Percentiles rank a stretch among this genome's conserved stretches.
phyloP scores from a whole-genome alignment of 2,113 vertebrate species.

The Ameiurus melas region DNA sequence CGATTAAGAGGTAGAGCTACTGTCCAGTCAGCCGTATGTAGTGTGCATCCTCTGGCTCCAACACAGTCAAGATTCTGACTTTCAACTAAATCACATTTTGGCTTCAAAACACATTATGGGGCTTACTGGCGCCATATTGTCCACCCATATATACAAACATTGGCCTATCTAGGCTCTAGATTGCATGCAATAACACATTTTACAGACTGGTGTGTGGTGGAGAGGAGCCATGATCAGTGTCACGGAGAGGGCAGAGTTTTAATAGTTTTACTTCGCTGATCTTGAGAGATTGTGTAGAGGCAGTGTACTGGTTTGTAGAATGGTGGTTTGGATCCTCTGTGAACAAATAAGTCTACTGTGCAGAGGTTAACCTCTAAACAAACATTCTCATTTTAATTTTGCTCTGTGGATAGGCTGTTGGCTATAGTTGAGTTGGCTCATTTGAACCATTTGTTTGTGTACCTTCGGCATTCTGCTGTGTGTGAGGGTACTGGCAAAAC shows the following conservation, averaged over 20 bases:
- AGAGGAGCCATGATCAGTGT: not conserved
- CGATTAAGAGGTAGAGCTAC: not conserved
- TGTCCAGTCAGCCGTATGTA: not conserved
- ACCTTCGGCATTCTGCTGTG: slow-evolving; percentile 10
- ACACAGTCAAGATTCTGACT: not conserved
- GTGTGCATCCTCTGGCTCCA: not conserved
- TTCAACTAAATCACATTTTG: not conserved
- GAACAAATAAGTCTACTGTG: not conserved
- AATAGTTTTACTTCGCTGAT: not conserved
- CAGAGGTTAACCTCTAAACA: not conserved
- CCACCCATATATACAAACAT: not conserved
- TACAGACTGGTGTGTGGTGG: no score
- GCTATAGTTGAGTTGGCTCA: not conserved
- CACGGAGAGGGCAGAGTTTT: not conserved
- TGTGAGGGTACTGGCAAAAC: slow-evolving; percentile 18
- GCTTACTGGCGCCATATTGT: not conserved
- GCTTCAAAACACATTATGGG: not conserved
- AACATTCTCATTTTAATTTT: not conserved
- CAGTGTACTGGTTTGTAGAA: not conserved
- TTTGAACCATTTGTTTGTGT: slow-evolving; percentile 28
- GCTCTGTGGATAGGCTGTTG: not conserved
- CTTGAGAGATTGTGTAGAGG: not conserved
- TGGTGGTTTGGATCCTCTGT: not conserved
- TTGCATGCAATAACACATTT: not conserved
- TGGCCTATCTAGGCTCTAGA: not conserved